Base-by-base conservation (phyloP, 2,888 invertebrate genomes). In the Oxyscelio sp. region DNA sequence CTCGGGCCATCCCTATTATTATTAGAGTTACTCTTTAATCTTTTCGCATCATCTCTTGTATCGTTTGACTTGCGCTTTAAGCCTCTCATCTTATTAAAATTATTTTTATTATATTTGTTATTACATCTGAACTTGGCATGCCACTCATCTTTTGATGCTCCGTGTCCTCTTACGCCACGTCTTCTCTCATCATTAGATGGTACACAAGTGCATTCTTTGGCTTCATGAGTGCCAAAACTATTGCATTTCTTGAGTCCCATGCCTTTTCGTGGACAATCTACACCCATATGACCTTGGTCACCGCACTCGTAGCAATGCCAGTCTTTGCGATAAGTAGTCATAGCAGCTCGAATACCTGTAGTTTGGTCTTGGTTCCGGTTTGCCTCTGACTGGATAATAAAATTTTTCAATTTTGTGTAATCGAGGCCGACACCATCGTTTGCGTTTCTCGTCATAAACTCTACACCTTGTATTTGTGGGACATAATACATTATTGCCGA, bases 381-480 rank as follows among this genome's bases (percentile, higher is more conserved):
- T 15, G 84, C 81, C 71, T 81, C 84, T 65, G 54, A 63, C 58
- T 86, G 74, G n/a, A 84, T 50, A 43, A 86, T 73, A 22, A 81
- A 84, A 4, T 45, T 27, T 59, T 86, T 86, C 31, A 78, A 34
- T 45, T 78, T 52, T 38, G 84, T 79, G 65, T 86, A 86, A 50
- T 61, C 82, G 31, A 86, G 59, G 4, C 84, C 78, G 54, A 70
- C 63, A 9, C 84, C 82, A n/a, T n/a, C n/a, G 40, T 63, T 84
- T 45, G 65, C 59, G 34, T 74, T 81, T 59, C 65, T 75, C 5
- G 84, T 82, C 54, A 54, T 54, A 4, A 54, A 61, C n/a, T 63
- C 63, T 31, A 45, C 19, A 5, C 24, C 24, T 54, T 71, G 71
- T 8, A 71, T 58, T n/a, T 40, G 2, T 8, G 71, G 71, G 11